Percentiles rank a stretch among this genome's conserved stretches.
Conservation (phyloP, 2,888 invertebrate genomes). For the Temnothorax ravouxi region DNA sequence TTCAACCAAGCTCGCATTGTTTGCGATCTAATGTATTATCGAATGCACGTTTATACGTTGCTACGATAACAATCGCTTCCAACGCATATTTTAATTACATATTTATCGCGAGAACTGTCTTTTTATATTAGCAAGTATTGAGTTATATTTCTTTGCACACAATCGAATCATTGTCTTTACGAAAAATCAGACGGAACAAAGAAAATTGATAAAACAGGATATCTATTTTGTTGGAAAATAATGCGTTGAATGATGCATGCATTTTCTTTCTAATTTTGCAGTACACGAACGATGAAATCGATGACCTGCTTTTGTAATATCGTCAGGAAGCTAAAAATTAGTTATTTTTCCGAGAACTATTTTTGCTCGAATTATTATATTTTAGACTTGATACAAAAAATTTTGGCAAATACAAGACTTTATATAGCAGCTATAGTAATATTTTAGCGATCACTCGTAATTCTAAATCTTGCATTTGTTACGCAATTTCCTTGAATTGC, state of each 20-base stretch:
- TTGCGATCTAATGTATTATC: conserved; percentile 49
- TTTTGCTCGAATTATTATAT: neutral
- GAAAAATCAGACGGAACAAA: neutral
- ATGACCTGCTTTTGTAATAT: neutral
- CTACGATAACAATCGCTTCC: conserved; percentile 1
- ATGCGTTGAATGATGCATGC: neutral
- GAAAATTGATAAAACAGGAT: neutral
- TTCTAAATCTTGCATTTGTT: neutral
- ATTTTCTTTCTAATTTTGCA: neutral
- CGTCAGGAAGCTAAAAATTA: neutral
- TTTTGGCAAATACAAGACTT: neutral
- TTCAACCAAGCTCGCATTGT: conserved; percentile 33
- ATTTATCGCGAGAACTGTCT: neutral
- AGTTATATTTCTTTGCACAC: neutral
- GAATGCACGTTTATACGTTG: conserved; percentile 25
- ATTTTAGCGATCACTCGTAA: neutral
- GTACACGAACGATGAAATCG: no score
- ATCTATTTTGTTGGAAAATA: neutral
- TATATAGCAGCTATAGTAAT: neutral
- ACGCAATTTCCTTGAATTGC: neutral
- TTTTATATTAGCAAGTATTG: neutral
- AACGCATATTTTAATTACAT: neutral
- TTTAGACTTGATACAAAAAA: neutral
- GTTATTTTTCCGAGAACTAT: neutral
- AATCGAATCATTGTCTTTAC: neutral